phyloP scores from a whole-genome alignment of 2,113 vertebrate genomes.

The Lepus americanus region DNA sequence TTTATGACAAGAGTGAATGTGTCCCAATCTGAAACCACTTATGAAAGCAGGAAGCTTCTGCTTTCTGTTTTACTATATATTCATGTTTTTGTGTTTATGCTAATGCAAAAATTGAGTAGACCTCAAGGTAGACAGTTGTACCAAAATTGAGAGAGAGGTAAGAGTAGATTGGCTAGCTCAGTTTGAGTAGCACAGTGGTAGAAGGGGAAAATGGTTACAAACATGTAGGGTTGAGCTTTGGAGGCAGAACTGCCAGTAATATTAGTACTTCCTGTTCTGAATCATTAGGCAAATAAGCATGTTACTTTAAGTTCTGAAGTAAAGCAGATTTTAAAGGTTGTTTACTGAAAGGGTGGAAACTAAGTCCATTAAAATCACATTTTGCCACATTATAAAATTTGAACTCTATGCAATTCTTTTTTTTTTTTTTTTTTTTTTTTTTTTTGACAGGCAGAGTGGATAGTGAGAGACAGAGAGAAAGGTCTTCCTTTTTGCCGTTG shows the following conservation, averaged over 20 bases:
- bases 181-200: not conserved
- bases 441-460: no score
- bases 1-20: slow-evolving; percentile 25
- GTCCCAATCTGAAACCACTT: slow-evolving; percentile 54
- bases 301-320: slow-evolving; percentile 58
- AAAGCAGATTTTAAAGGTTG: slow-evolving; percentile 51
- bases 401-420: not conserved
- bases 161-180: not conserved
- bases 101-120: slow-evolving; percentile 49
- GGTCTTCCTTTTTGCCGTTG: no score
- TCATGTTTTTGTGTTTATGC: slow-evolving; percentile 41
- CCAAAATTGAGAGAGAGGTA: not conserved
- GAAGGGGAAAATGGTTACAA: slow-evolving; percentile 14
- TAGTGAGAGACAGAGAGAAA: no score
- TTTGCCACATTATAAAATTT: not conserved
- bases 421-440: no score
- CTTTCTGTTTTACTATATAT: slow-evolving; percentile 43
- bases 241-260: slow-evolving; percentile 41
- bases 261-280: slow-evolving; percentile 68
- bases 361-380: slow-evolving; percentile 29
- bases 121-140: not conserved
- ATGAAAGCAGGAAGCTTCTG: slow-evolving; percentile 40
- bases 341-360: slow-evolving; percentile 56
- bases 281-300: slow-evolving; percentile 47
- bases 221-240: slow-evolving; percentile 25